A percentile compares a stretch with the other conserved stretches of the same genome.
Evolutionary conservation across 1,140 invertebrate genomes (phyloP).

Genomic region (Apis laboriosa): DNA sequence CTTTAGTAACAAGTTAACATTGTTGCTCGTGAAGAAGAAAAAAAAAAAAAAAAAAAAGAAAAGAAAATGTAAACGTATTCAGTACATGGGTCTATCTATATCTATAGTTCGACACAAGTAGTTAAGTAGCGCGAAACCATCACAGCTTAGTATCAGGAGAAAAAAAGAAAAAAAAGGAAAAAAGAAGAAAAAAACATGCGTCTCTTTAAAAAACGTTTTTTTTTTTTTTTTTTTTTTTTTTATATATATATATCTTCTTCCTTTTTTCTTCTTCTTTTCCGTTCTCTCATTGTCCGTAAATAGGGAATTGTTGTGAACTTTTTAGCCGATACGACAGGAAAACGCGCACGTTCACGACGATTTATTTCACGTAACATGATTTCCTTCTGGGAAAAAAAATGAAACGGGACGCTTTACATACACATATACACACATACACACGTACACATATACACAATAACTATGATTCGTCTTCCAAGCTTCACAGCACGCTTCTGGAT

Average conservation of each 20-base stretch:
- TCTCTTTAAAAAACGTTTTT: neutral
- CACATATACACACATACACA: neutral
- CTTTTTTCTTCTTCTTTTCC: neutral
- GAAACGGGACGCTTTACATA: neutral
- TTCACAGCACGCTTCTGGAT: constrained; percentile 45
- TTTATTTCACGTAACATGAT: neutral
- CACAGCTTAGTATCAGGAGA: constrained; percentile 47
- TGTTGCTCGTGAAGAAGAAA: constrained; percentile 5
- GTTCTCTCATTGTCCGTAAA: constrained; percentile 11
- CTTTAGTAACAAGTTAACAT: constrained; percentile 20
- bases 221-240: neutral
- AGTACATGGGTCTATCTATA: constrained; percentile 75
- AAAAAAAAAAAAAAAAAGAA: too few relatives aligned
- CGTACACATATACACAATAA: constrained; percentile 6
- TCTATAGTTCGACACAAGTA: constrained; percentile 73
- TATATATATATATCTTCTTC: too few relatives aligned
- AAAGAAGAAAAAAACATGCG: neutral
- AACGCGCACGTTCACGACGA: constrained; percentile 10
- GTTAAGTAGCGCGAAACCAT: constrained; percentile 67
- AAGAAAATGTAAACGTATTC: constrained; percentile 76
- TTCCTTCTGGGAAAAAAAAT: neutral
- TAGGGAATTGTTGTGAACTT: constrained; percentile 10
- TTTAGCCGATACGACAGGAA: neutral
- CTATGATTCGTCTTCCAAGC: constrained; percentile 62
- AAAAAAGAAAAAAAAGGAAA: too few relatives aligned